These are phyloP conservation scores for Antedon mediterranea DNA, from an alignment of 53 echinoderm and acorn worm genomes.

Conservation along the genomic window DNA sequence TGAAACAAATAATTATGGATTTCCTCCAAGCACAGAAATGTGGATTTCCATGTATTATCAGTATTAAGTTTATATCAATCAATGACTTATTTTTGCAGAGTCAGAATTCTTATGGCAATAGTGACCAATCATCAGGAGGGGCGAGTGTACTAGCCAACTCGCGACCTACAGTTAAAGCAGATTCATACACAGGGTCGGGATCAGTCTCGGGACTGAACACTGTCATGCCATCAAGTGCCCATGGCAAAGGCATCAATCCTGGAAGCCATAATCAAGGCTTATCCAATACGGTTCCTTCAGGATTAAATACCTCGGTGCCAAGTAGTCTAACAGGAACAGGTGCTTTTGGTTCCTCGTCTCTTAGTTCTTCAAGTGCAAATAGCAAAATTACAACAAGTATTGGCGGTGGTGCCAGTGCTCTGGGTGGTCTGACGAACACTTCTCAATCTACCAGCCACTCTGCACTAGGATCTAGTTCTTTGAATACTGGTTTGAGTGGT, in stretches of 20 bases:
- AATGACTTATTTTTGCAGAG: not conserved
- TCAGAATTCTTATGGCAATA: not conserved
- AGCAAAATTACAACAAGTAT: not conserved
- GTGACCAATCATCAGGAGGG: not conserved
- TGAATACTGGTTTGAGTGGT: constrained; percentile 10
- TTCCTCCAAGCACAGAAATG: too few relatives aligned
- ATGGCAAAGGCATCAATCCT: not conserved
- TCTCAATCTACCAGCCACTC: constrained; percentile 15
- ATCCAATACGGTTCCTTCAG: constrained; percentile 2
- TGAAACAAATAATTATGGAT: too few relatives aligned
- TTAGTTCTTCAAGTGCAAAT: constrained; percentile 4
- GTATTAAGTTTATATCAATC: too few relatives aligned
- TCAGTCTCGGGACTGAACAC: not conserved
- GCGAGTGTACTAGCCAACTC: not conserved
- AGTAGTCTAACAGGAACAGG: constrained; percentile 3
- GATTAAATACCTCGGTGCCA: constrained; percentile 4
- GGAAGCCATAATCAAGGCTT: constrained; percentile 9
- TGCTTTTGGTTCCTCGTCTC: constrained; percentile 7
- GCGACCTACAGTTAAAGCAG: not conserved
- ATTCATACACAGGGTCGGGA: not conserved
- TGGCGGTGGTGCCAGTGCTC: constrained; percentile 18
- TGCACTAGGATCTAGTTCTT: constrained; percentile 12
- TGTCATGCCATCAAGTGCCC: constrained; percentile 2
- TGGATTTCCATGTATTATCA: too few relatives aligned
- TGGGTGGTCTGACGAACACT: constrained; percentile 26